A percentile compares a stretch with the other conserved stretches of the same genome.
These are phyloP conservation scores for Bufo bufo DNA, from an alignment of 2,113 vertebrate genomes.

Conservation along the genomic window DNA sequence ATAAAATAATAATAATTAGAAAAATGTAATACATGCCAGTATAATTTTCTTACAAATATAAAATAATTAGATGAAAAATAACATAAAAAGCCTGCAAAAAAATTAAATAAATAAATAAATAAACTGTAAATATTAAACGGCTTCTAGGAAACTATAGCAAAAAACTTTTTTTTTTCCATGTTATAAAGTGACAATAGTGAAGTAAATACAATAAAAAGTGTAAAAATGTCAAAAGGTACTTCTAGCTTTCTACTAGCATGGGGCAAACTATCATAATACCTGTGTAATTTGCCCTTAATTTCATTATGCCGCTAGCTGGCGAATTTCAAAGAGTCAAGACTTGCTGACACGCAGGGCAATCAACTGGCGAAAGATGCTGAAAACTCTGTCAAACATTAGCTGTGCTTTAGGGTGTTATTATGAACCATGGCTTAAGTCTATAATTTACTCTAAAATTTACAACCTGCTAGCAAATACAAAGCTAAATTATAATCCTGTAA, in stretches of 20 bases:
- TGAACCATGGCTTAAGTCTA: background rate
- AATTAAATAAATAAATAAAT: too few species aligned
- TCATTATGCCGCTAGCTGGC: constrained; percentile 21
- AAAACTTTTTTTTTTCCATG: background rate
- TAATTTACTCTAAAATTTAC: constrained; percentile 32
- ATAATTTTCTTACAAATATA: too few species aligned
- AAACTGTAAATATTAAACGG: too few species aligned
- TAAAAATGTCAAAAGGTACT: background rate
- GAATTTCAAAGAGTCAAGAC: background rate
- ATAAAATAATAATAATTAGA: too few species aligned
- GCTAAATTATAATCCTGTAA: background rate
- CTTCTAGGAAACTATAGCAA: too few species aligned
- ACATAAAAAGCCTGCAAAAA: too few species aligned
- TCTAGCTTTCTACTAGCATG: background rate
- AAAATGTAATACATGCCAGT: too few species aligned
- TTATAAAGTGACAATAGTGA: background rate
- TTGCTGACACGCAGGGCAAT: background rate
- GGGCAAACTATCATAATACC: constrained; percentile 15
- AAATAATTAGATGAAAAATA: too few species aligned
- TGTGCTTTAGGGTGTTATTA: background rate
- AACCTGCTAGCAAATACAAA: constrained; percentile 13
- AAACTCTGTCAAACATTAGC: background rate
- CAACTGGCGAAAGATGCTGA: background rate
- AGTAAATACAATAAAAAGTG: background rate
- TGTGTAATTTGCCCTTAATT: constrained; percentile 30